Conservation (phyloP, 2,888 invertebrate species). For the Helobdella robusta region DNA sequence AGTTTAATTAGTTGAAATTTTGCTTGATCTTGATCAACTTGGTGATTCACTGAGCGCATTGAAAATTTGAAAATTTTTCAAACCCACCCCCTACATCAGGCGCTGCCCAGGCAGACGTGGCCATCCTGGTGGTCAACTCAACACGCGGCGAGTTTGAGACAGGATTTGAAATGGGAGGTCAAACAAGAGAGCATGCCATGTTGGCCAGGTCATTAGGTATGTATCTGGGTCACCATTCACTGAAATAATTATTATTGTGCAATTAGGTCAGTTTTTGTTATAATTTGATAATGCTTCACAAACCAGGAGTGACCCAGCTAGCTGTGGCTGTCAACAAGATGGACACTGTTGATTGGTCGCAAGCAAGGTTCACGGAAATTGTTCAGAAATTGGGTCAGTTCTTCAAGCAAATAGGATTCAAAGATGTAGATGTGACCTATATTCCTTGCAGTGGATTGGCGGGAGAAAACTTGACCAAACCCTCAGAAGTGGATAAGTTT, state of each 20-base stretch:
- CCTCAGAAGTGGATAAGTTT: conserved; percentile 58
- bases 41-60: too few species aligned
- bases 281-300: not conserved
- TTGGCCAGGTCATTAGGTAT: conserved; percentile 68
- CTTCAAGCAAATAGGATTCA: conserved; percentile 59
- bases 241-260: not conserved
- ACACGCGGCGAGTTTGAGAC: conserved; percentile 91
- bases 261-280: not conserved
- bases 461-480: conserved; percentile 76
- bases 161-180: conserved; percentile 93
- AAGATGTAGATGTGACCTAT: conserved; percentile 67
- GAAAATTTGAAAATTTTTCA: too few species aligned
- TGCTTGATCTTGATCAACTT: too few species aligned
- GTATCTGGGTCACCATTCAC: not conserved
- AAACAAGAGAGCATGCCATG: conserved; percentile 91
- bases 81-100: conserved; percentile 51
- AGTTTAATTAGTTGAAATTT: too few species aligned
- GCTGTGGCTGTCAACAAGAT: conserved; percentile 93
- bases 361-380: conserved; percentile 76
- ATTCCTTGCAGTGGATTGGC: conserved; percentile 93
- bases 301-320: conserved; percentile 78
- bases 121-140: conserved; percentile 88
- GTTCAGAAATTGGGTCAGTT: conserved; percentile 58
- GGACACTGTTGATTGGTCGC: conserved; percentile 87
- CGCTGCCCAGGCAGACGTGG: conserved; percentile 94